Conservation (phyloP, 2,888 invertebrate species). For the Heteromyza rotundicornis region DNA sequence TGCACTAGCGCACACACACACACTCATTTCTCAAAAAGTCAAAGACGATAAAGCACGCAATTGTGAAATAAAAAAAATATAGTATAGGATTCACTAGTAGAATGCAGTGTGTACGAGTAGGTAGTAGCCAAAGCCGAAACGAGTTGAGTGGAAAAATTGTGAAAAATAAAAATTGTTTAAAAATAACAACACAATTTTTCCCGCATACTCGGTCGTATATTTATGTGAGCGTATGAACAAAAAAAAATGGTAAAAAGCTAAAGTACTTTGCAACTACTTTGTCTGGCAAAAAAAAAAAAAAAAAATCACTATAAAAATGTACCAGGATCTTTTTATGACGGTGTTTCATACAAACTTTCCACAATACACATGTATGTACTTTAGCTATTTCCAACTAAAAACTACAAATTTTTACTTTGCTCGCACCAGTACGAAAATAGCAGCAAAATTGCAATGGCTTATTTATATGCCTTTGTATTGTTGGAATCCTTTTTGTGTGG, state of each 20-base stretch:
- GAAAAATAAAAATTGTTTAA: constrained; percentile 1
- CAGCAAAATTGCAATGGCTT: background rate
- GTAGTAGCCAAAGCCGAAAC: background rate
- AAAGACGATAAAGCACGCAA: constrained; percentile 20
- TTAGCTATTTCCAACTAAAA: too few relatives aligned
- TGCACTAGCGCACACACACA: constrained; percentile 7
- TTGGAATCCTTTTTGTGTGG: background rate
- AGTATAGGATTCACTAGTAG: too few relatives aligned
- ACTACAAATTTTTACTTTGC: too few relatives aligned
- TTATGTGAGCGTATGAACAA: background rate
- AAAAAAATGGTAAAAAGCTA: background rate
- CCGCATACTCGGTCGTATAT: background rate
- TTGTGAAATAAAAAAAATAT: constrained; percentile 8
- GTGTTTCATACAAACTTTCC: too few relatives aligned
- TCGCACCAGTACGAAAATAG: background rate
- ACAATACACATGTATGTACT: too few relatives aligned
- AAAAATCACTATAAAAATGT: too few relatives aligned
- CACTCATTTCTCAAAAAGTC: constrained; percentile 10
- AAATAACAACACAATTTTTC: constrained; percentile 4
- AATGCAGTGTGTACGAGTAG: too few relatives aligned
- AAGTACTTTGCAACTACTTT: background rate
- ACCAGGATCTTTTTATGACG: background rate
- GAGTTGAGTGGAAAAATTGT: constrained; percentile 2
- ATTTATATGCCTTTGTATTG: constrained; percentile 1
- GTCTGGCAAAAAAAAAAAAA: too few relatives aligned